Evolutionary conservation across 2,113 vertebrate genomes (phyloP).

Genomic region (Vulpes ferrilata): DNA sequence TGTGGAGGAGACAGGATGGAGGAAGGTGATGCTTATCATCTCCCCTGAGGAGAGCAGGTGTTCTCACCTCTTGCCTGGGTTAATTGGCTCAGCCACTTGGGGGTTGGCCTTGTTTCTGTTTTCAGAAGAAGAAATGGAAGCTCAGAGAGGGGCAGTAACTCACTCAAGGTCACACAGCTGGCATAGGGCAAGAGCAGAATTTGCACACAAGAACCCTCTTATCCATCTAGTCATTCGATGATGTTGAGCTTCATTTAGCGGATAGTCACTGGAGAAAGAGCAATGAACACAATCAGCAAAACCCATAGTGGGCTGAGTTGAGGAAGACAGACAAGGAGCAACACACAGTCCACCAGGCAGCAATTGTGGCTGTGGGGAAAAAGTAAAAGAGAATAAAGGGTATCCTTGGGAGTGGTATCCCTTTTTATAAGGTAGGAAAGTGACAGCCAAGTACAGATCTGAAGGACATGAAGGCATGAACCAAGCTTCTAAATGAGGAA

Average conservation of each 20-base stretch:
- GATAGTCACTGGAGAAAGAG: background rate
- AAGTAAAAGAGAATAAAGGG: background rate
- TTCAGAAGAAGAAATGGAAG: background rate
- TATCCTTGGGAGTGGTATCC: background rate
- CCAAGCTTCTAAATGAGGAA: background rate
- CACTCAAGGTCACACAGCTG: background rate
- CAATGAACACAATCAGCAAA: background rate
- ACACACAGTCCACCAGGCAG: background rate
- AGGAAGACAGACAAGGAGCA: background rate
- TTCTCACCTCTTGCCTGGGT: background rate
- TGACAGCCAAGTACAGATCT: background rate
- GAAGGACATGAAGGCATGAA: background rate
- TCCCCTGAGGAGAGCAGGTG: background rate
- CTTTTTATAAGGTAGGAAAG: background rate
- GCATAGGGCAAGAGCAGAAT: background rate
- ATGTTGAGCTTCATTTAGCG: background rate
- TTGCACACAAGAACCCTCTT: background rate
- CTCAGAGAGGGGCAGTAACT: background rate
- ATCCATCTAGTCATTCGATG: background rate
- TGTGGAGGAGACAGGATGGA: too few relatives aligned
- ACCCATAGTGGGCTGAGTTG: background rate
- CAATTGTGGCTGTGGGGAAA: background rate
- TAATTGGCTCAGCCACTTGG: background rate
- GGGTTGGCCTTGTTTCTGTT: background rate
- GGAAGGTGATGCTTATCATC: accelerated